Conservation (phyloP, 2,797 vertebrate genomes). For the Anomalospiza imberbis region DNA sequence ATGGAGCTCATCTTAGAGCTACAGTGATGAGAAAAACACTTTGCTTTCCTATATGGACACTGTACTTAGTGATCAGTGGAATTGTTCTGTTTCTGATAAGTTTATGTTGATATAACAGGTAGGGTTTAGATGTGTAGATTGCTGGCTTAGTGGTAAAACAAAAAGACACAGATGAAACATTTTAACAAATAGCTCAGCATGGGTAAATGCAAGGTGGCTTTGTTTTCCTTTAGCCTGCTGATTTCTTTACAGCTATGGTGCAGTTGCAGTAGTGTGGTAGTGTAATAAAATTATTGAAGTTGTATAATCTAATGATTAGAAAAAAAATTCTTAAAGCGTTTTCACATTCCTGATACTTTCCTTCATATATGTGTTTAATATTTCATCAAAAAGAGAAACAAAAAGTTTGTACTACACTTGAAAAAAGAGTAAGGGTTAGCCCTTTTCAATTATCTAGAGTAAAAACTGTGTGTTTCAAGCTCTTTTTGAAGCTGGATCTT, state of each 20-base stretch:
- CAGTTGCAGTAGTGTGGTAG: not conserved
- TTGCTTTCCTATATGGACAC: not conserved
- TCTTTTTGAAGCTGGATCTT: conserved; percentile 21
- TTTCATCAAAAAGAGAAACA: conserved; percentile 39
- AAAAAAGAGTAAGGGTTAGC: not conserved
- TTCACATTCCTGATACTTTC: not conserved
- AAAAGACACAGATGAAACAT: not conserved
- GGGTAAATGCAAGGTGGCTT: not conserved
- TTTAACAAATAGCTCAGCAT: not conserved
- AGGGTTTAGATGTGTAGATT: not conserved
- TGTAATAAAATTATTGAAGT: not conserved
- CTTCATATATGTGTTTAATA: conserved; percentile 10
- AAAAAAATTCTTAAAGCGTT: not conserved
- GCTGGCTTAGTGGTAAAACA: not conserved
- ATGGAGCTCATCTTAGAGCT: not conserved
- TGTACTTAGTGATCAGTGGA: not conserved
- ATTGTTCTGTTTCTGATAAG: not conserved
- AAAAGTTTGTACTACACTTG: not conserved
- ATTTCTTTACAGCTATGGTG: not conserved
- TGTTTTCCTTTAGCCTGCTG: not conserved
- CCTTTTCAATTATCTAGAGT: not conserved
- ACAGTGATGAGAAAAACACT: not conserved
- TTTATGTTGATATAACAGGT: not conserved
- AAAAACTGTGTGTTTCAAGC: not conserved
- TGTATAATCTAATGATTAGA: not conserved